Base-by-base conservation (phyloP, 1,140 invertebrate species). In the Aphelenchoides fujianensis region DNA sequence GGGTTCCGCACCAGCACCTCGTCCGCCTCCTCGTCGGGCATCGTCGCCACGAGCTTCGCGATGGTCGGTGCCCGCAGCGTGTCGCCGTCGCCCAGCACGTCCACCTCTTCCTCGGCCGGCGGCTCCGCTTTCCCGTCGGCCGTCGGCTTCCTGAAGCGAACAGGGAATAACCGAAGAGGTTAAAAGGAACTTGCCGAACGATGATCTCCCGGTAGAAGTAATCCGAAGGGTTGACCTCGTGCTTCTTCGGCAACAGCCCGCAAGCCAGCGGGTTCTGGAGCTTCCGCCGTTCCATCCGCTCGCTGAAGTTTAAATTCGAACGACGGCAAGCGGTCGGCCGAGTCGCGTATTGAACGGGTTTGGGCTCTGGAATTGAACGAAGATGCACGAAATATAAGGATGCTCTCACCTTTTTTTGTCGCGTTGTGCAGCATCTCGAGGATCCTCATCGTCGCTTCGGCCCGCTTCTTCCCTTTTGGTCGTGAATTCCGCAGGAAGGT, bases 151-250 rank as follows among this genome's bases (percentile, higher is more conserved):
- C 37, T 28, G 19, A 32, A n/a, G 73, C 52, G 36, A 48, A n/a
- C 23, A 1, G 28, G 23, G n/a, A n/a, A n/a, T n/a, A n/a, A n/a
- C n/a, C n/a, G n/a, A n/a, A n/a, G n/a, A n/a, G n/a, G n/a, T n/a
- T n/a, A n/a, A n/a, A n/a, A n/a, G n/a, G 23, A 19, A 32, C 31
- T 53, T 71, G 73, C 71, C 55, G 53, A 53, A 73, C 37, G 31
- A 73, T 34, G 41, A 73, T 35, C 37, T 73, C 71, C 19, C 71
- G 23, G 27, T 73, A 73, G 52, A 73, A 73, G 32, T 73, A 73
- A 41, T 73, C 71, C n/a, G n/a, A n/a, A 36, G 0, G 12, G n/a
- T 27, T 19, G 16, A 41, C 28, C 23, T 71, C 31, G 9, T 27
- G 31, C 2, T 1, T 3, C 34, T 32, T 32, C 35, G 31, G 34